These are phyloP conservation scores for Heliconius melpomene DNA, from an alignment of 1,140 invertebrate species.

Conservation along the genomic window DNA sequence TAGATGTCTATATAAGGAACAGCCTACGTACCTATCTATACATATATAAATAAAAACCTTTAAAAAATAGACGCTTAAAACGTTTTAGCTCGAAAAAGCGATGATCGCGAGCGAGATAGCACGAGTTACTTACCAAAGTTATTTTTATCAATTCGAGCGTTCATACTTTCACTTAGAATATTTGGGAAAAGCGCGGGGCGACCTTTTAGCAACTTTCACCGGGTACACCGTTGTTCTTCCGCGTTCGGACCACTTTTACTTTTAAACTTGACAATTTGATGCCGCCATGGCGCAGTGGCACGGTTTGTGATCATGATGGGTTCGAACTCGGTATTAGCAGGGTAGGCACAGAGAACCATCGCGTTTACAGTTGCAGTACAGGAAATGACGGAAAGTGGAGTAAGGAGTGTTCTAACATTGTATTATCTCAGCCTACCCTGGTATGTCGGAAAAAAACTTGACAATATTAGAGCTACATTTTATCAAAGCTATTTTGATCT, in stretches of 20 bases:
- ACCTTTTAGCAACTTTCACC: slow-evolving; percentile 77
- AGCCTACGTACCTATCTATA: no score
- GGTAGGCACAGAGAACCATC: no score
- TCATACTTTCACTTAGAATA: slow-evolving; percentile 77
- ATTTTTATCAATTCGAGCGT: slow-evolving; percentile 66
- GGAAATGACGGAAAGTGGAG: no score
- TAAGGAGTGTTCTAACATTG: no score
- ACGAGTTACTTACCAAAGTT: slow-evolving; percentile 30
- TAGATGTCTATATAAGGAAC: no score
- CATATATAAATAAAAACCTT: no score
- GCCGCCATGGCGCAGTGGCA: slow-evolving; percentile 28
- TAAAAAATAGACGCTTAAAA: no score
- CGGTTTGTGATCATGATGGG: not conserved
- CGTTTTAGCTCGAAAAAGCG: not conserved
- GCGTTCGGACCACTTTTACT: slow-evolving; percentile 64
- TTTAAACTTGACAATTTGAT: slow-evolving; percentile 49
- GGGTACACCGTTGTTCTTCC: slow-evolving; percentile 50
- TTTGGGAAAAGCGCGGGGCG: slow-evolving; percentile 76
- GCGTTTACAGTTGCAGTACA: no score
- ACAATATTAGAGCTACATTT: not conserved
- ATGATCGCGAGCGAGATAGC: not conserved
- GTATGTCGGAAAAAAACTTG: not conserved
- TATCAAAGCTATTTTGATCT: not conserved
- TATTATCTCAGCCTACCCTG: no score
- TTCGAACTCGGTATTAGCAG: no score